These are phyloP conservation scores for Semotilus atromaculatus DNA, from an alignment of 2,797 vertebrate genomes.

Conservation along the genomic window DNA sequence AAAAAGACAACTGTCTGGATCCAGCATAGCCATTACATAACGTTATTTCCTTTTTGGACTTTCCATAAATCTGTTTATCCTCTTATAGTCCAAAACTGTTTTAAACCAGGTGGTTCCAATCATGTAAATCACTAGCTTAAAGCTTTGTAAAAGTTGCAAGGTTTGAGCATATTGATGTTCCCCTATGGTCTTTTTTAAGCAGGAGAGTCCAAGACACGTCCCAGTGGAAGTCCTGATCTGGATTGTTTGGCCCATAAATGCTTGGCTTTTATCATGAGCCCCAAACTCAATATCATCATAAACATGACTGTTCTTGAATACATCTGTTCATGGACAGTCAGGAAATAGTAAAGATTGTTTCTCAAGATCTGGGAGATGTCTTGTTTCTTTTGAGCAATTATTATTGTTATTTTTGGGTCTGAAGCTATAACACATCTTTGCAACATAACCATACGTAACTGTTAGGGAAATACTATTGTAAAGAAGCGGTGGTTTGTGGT, in stretches of 20 bases:
- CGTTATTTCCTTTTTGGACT: constrained; percentile 2
- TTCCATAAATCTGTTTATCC: neutral
- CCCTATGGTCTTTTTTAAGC: neutral
- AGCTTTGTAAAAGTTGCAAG: neutral
- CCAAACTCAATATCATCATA: neutral
- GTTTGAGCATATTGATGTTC: neutral
- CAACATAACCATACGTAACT: neutral
- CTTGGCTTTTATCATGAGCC: neutral
- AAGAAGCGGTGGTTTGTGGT: neutral
- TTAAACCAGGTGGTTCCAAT: constrained; percentile 4
- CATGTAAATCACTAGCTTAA: neutral
- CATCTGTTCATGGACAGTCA: constrained; percentile 13
- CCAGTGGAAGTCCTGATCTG: constrained; percentile 17
- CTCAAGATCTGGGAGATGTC: neutral
- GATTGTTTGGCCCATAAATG: constrained; percentile 36
- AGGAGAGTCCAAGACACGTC: constrained; percentile 25
- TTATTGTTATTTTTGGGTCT: neutral
- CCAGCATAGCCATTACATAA: constrained; percentile 9
- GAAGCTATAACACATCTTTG: neutral
- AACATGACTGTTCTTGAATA: constrained; percentile 12
- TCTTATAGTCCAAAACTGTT: neutral
- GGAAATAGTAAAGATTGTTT: constrained; percentile 23
- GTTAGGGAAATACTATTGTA: neutral
- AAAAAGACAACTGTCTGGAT: constrained; percentile 36
- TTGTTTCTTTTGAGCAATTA: neutral